Conservation (phyloP, 2,888 invertebrate species). For the Coenonympha glycerion region DNA sequence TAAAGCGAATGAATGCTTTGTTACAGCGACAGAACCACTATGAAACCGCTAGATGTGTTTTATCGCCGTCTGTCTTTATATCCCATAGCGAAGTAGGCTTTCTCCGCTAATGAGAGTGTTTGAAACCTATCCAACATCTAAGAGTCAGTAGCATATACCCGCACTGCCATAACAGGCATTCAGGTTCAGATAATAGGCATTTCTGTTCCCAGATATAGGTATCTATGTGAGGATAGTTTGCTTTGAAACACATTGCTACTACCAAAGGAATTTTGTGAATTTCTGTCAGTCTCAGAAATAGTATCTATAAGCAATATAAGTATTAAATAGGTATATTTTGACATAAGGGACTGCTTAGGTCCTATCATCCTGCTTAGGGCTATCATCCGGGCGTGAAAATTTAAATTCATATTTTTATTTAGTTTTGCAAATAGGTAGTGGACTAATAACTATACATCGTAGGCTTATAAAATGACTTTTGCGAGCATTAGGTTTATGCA, state of each 20-base stretch:
- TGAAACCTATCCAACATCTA: constrained; percentile 12
- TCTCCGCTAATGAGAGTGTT: constrained; percentile 21
- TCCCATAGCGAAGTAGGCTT: constrained; percentile 16
- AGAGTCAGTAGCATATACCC: neutral
- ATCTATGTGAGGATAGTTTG: neutral
- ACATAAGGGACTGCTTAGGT: too few relatives aligned
- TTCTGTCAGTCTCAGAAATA: neutral
- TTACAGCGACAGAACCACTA: neutral
- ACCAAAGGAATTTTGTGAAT: neutral
- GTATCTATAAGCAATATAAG: too few relatives aligned
- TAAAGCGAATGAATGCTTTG: neutral
- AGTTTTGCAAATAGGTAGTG: too few relatives aligned
- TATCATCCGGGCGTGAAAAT: too few relatives aligned
- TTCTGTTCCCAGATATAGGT: neutral
- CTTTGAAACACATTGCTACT: neutral
- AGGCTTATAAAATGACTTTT: too few relatives aligned
- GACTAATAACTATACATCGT: too few relatives aligned
- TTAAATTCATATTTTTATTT: too few relatives aligned
- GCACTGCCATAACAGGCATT: constrained; percentile 5
- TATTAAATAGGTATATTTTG: too few relatives aligned
- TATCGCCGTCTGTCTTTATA: constrained; percentile 8
- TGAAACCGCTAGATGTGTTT: constrained; percentile 2
- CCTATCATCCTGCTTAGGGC: too few relatives aligned
- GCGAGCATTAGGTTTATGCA: too few relatives aligned
- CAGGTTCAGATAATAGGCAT: constrained; percentile 12